Percentiles rank a stretch among this genome's conserved stretches.
Conservation (phyloP, 2,888 invertebrate species). For the Catocala sponsa region DNA sequence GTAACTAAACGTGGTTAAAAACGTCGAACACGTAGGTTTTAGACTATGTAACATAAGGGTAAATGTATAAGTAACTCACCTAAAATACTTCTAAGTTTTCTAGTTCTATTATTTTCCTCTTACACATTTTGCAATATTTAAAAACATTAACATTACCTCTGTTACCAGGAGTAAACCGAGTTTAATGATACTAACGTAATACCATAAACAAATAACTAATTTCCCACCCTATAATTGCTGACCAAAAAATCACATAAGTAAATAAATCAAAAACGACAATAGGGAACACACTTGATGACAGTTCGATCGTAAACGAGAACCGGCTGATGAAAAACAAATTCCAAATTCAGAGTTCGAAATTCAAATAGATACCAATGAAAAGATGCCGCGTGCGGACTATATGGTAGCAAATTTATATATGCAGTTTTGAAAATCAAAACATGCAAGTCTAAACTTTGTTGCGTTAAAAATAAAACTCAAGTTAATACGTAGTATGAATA, state of each 20-base stretch:
- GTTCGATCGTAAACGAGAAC: slow-evolving; percentile 77
- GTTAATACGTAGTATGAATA: background rate
- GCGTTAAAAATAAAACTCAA: background rate
- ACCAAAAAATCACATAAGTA: slow-evolving; percentile 75
- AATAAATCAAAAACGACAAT: slow-evolving; percentile 76
- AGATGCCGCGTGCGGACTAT: slow-evolving; percentile 78
- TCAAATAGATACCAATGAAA: slow-evolving; percentile 86
- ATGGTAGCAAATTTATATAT: slow-evolving; percentile 43
- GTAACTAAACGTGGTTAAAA: too few species aligned
- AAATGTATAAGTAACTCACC: too few species aligned
- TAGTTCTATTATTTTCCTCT: too few species aligned
- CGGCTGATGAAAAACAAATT: slow-evolving; percentile 86
- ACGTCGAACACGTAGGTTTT: too few species aligned
- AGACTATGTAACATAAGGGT: too few species aligned
- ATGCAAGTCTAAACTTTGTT: slow-evolving; percentile 39
- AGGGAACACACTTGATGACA: slow-evolving; percentile 79
- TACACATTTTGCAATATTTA: too few species aligned
- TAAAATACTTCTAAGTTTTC: too few species aligned
- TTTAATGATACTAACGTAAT: slow-evolving; percentile 58
- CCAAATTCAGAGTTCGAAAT: slow-evolving; percentile 77
- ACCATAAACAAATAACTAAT: slow-evolving; percentile 64
- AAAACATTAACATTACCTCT: background rate
- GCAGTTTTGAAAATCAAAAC: slow-evolving; percentile 14
- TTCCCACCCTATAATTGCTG: slow-evolving; percentile 67
- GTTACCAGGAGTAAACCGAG: slow-evolving; percentile 19